A percentile compares a stretch with the other conserved stretches of the same genome.
Conservation (phyloP, 2,888 invertebrate species). For the Callosobruchus maculatus region DNA sequence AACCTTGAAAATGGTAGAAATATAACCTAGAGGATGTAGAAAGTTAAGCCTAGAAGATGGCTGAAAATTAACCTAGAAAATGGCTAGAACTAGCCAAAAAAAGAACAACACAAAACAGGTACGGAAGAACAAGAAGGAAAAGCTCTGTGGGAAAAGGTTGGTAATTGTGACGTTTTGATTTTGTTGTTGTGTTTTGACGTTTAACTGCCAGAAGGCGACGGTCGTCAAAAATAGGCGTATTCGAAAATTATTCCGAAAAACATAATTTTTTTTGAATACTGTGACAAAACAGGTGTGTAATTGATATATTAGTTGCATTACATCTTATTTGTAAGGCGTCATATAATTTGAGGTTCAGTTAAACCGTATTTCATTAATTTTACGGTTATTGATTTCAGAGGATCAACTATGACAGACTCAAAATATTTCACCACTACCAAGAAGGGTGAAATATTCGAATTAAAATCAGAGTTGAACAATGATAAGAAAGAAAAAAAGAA, state of each 20-base stretch:
- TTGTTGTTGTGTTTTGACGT: too few relatives aligned
- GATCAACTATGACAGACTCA: constrained; percentile 86
- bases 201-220: too few relatives aligned
- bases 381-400: not conserved
- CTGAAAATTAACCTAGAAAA: too few relatives aligned
- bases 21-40: too few relatives aligned
- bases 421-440: constrained; percentile 99
- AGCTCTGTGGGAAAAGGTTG: too few relatives aligned
- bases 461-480: constrained; percentile 97
- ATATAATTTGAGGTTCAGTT: not conserved
- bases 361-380: not conserved
- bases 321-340: not conserved
- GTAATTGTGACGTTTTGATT: too few relatives aligned
- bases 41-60: too few relatives aligned
- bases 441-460: constrained; percentile 99
- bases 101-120: too few relatives aligned
- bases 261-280: not conserved
- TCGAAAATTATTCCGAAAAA: not conserved
- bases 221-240: not conserved
- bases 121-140: too few relatives aligned
- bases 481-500: constrained; percentile 99
- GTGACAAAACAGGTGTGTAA: not conserved
- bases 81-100: too few relatives aligned
- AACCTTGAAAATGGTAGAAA: too few relatives aligned
- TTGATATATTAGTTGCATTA: not conserved